These are phyloP conservation scores for Garrulus glandarius DNA, from an alignment of 2,797 vertebrate species.

Conservation along the genomic window DNA sequence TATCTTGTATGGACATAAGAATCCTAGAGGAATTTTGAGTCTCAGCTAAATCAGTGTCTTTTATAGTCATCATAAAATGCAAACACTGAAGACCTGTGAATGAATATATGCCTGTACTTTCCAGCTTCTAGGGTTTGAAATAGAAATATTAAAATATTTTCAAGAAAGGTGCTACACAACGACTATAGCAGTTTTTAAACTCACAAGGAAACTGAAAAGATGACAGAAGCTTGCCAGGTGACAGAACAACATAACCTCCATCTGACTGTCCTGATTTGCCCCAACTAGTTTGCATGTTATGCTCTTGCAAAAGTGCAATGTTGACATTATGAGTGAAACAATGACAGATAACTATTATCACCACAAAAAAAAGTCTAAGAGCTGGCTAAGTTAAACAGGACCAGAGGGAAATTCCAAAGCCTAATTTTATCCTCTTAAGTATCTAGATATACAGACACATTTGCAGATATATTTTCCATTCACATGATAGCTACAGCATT, in stretches of 20 bases:
- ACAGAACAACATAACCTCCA: background rate
- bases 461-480: conserved; percentile 45
- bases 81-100: background rate
- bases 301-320: background rate
- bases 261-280: background rate
- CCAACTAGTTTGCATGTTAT: background rate
- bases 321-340: background rate
- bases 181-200: background rate
- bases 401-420: conserved; percentile 46
- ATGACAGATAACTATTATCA: conserved; percentile 1
- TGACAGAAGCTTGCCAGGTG: background rate
- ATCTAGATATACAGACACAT: conserved; percentile 21
- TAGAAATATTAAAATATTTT: background rate
- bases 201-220: background rate
- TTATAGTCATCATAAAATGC: background rate
- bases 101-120: background rate
- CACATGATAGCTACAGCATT: conserved; percentile 11
- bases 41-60: background rate
- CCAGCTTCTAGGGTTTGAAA: background rate
- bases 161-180: background rate
- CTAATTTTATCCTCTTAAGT: conserved; percentile 50
- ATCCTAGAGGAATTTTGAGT: background rate
- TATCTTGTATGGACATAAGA: background rate
- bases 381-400: background rate
- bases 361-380: background rate